Evolutionary conservation across 1,140 invertebrate genomes (phyloP), one percentile per base, ranked within the genome.

Genomic region (Nasonia giraulti): DNA sequence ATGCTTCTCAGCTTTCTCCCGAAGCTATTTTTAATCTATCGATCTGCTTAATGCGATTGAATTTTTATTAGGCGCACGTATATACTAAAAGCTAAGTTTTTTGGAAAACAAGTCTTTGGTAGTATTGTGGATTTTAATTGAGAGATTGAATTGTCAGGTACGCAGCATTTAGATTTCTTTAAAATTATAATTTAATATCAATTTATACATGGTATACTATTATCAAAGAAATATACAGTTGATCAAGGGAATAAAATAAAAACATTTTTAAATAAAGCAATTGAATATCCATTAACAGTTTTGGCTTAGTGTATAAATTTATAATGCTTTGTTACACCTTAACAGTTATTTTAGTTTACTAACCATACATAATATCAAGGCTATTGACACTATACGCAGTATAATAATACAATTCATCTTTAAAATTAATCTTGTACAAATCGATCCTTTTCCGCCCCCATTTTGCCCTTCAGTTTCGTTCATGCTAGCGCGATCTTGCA

Each of bases 241-340:
- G 55, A 66, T 73, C 2, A 77, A 77, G 44, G 73, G 74, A 74
- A 82, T 82, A 73, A 82, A 74, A 82, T 82, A 73, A 82, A 82
- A 79, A 55, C 71, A 55, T 82, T 62, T 44, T 85, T 12, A 82
- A 85, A 68, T 71, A 85, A 71, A 82, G 62, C 40, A 20, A 2
- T 78, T 82, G 12, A 20, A 68, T 82, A 71, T 79, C 31, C 62
- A 74, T 86, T 84, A 85, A 82, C 76, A 66, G 31, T 82, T 86
- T 86, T 79, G 76, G 31, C 85, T 82, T 79, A 74, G 27, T 88
- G 77, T 88, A 89, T 87, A 89, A 90, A 89, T 88, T 90, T 89
- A 88, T 87, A 89, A 86, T 89, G 82, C 80, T 88, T 89, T 88
- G 87, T 85, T 90, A 89, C 87, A 89, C 76, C 86, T 86, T 86